Evolutionary conservation across 2,797 vertebrate genomes (phyloP).

Genomic region (Cichlasoma orientale): DNA sequence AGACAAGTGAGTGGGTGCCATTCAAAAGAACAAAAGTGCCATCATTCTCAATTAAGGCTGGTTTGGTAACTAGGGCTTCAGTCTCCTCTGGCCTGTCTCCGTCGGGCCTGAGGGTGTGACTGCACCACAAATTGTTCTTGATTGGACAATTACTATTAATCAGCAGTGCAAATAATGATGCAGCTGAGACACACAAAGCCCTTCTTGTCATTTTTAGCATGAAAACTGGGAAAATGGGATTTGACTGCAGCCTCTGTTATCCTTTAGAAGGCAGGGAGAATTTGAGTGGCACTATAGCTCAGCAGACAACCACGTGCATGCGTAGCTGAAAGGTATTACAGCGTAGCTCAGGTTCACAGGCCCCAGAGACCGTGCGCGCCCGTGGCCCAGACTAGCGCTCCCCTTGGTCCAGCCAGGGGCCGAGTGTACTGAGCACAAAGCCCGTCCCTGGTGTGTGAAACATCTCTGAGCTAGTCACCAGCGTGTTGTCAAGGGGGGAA

Average conservation of each 20-base stretch:
- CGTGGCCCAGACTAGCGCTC: conserved; percentile 26
- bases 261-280: conserved; percentile 22
- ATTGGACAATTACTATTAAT: conserved; percentile 68
- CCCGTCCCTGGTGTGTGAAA: conserved; percentile 63
- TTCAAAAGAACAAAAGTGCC: conserved; percentile 73
- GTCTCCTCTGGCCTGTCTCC: conserved; percentile 36
- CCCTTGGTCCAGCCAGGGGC: conserved; percentile 41
- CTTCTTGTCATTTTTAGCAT: conserved; percentile 36
- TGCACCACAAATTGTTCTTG: conserved; percentile 56
- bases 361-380: conserved; percentile 44
- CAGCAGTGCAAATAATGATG: conserved; percentile 57
- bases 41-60: conserved; percentile 72
- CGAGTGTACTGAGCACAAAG: conserved; percentile 59
- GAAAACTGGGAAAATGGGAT: conserved; percentile 17
- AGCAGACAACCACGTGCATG: conserved; percentile 63
- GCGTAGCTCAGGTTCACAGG: conserved; percentile 51
- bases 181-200: conserved; percentile 30
- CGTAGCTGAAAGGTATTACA: conserved; percentile 51
- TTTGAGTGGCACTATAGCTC: conserved; percentile 40
- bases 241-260: conserved; percentile 17
- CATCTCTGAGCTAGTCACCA: conserved; percentile 71
- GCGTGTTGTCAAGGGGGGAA: conserved; percentile 69
- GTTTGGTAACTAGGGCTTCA: conserved; percentile 51
- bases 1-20: conserved; percentile 65
- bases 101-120: conserved; percentile 52